Evolutionary conservation across 2,113 vertebrate genomes (phyloP), one percentile per base, ranked within the genome.

Genomic region (Rhodinocichla rosea): DNA sequence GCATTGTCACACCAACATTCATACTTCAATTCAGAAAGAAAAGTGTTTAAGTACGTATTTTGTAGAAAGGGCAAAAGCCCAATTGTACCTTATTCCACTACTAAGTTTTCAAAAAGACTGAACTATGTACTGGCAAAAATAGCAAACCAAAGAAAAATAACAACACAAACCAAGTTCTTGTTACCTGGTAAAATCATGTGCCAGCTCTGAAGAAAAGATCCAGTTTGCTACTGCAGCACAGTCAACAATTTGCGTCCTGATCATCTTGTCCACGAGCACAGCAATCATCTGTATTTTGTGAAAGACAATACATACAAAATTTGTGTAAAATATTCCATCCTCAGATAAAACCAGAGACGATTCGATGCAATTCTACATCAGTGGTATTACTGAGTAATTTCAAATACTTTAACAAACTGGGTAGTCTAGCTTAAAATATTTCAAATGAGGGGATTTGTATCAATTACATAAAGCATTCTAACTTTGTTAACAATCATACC

Each of bases 191-290:
- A 99, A 99, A 97, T 99, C 99, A 70, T 98, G 99, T 59, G 99
- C 99, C 83, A 99, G 98, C 77, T 99, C 99, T 84, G 99, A 98
- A 95, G 99, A 99, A 98, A 99, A 99, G 96, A 99, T 99, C 99
- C 99, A 99, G 95, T 99, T 99, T 94, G 99, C 99, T 47, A 99
- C 99, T 13, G 99, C 99, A 50, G 99, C 99, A 74, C 99, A 99
- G 96, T 99, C 99, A 47, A 99, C 99, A 65, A 99, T 99, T 93
- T 99, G 99, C 7, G 99, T 99, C 40, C 99, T 98, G 75, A 99
- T 98, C 99, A 99, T 98, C 97, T 99, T 99, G 97, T 99, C 99
- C 95, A 99, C 99, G 57, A 99, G 92, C 22, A 99, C 99, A 3
- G 99, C 97, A 75, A 99, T 99, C 99, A 99, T 99, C 99, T 99